Percentiles rank a stretch among this genome's conserved stretches.
Conservation (phyloP, 2,888 invertebrate species). For the Hirudinaria manillensis region DNA sequence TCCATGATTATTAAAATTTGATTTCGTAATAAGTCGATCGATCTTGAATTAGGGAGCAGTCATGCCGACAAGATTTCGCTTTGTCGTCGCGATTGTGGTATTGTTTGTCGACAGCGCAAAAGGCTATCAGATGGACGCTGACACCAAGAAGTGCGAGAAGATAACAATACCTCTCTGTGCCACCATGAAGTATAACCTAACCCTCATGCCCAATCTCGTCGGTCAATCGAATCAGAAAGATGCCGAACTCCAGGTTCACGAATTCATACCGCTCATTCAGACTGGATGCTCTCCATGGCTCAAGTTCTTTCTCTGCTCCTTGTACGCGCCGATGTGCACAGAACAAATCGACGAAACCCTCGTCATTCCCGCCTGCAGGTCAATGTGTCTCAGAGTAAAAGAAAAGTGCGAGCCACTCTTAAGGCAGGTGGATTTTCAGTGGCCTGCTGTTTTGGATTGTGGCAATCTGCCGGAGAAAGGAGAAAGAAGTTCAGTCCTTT, state of each 20-base stretch:
- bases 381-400: slow-evolving; percentile 68
- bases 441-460: slow-evolving; percentile 73
- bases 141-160: slow-evolving; percentile 65
- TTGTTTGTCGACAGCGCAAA: neutral
- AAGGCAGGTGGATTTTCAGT: slow-evolving; percentile 61
- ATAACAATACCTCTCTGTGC: slow-evolving; percentile 73
- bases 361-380: slow-evolving; percentile 73
- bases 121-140: slow-evolving; percentile 5
- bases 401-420: slow-evolving; percentile 60
- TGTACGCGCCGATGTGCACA: slow-evolving; percentile 77
- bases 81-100: too few species aligned
- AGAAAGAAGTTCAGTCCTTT: slow-evolving; percentile 59
- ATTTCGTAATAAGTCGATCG: too few species aligned
- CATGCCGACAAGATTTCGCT: too few species aligned
- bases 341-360: slow-evolving; percentile 66
- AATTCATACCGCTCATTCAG: slow-evolving; percentile 67
- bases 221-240: slow-evolving; percentile 74
- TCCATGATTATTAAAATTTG: too few species aligned
- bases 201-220: slow-evolving; percentile 78
- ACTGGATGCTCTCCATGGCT: slow-evolving; percentile 75
- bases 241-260: slow-evolving; percentile 71
- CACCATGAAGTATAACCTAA: slow-evolving; percentile 77
- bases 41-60: too few species aligned
- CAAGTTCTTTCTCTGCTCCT: slow-evolving; percentile 79
- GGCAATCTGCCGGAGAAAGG: slow-evolving; percentile 67